Base-by-base conservation (phyloP, 2,113 vertebrate species). In the Etheostoma spectabile region DNA sequence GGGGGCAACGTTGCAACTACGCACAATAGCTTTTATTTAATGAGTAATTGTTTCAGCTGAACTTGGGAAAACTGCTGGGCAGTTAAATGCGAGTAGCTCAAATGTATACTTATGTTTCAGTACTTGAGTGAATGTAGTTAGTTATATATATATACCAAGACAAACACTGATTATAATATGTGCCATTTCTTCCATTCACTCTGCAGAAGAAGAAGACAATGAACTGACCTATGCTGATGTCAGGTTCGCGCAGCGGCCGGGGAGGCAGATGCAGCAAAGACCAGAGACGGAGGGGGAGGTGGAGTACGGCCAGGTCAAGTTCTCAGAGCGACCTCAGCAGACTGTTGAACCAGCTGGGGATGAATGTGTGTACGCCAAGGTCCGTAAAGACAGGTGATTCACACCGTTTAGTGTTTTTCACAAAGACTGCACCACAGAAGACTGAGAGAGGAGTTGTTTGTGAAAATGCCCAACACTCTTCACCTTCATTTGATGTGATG, bases 241-340 rank as follows among this genome's bases (percentile, higher is more conserved):
- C 22, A 65, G 8, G 5, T 12, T 80, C 0, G 3, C 46, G 6
- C 75, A 72, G 38, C 74, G 18, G 42, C 2, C 27, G n/a, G 19
- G 8, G 45, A 53, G 10, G 60, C 59, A 16, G 59, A 0, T 4
- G 59, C 63, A 48, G 64, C 59, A 18, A 8, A 69, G 14, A 10
- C 15, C 1, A 1, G 63, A 80, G 11, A 14, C 7, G 10, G 75
- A 85, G 57, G 74, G 94, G 10, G 75, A 85, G 57, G 74, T 94
- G 80, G 89, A 90, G 63, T 94, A 94, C 5, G 88, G 84, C 7
- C 72, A 93, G 38, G 72, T 94, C 59, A 88, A 57, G 48, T 79
- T 91, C 61, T 71, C 77, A 22, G 2, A 61, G 35, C 82, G 22
- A 22, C 45, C 78, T 30, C 64, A 2, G 18, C 52, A 8, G 27